These are phyloP conservation scores for Leptopilina syphax DNA, from an alignment of 2,888 invertebrate genomes.

Conservation along the genomic window DNA sequence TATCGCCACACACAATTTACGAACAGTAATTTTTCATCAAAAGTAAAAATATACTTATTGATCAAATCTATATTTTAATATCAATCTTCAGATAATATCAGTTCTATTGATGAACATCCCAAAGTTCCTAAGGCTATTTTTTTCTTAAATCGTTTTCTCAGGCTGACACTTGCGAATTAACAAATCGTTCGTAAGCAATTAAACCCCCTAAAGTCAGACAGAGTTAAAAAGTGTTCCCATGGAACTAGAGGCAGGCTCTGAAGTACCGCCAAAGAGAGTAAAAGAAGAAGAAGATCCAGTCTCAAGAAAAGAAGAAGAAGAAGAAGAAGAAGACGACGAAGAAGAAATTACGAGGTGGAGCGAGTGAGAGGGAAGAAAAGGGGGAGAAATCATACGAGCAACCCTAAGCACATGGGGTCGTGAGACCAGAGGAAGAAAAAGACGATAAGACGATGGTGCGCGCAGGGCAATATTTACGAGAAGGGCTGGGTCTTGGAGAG, in stretches of 20 bases:
- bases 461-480: slow-evolving; percentile 73
- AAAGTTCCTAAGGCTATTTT: neutral
- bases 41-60: neutral
- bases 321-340: neutral
- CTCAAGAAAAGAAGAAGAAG: slow-evolving; percentile 34
- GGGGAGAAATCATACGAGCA: slow-evolving; percentile 36
- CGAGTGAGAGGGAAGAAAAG: slow-evolving; percentile 7
- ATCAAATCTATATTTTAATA: neutral
- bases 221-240: slow-evolving; percentile 27
- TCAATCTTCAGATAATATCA: slow-evolving; percentile 5
- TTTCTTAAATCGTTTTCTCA: slow-evolving; percentile 59
- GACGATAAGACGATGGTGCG: slow-evolving; percentile 57
- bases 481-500: slow-evolving; percentile 69
- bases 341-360: slow-evolving; percentile 27
- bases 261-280: slow-evolving; percentile 17
- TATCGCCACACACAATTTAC: too few species aligned
- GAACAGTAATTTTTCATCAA: too few species aligned
- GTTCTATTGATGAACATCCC: neutral
- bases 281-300: slow-evolving; percentile 18
- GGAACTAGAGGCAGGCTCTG: slow-evolving; percentile 35
- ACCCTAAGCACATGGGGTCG: slow-evolving; percentile 31
- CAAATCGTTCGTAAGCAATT: slow-evolving; percentile 72
- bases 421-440: slow-evolving; percentile 44
- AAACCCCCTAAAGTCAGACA: slow-evolving; percentile 63
- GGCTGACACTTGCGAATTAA: slow-evolving; percentile 73